Evolutionary conservation across 1,140 invertebrate species (phyloP).

Genomic region (Chironomus striatipennis): DNA sequence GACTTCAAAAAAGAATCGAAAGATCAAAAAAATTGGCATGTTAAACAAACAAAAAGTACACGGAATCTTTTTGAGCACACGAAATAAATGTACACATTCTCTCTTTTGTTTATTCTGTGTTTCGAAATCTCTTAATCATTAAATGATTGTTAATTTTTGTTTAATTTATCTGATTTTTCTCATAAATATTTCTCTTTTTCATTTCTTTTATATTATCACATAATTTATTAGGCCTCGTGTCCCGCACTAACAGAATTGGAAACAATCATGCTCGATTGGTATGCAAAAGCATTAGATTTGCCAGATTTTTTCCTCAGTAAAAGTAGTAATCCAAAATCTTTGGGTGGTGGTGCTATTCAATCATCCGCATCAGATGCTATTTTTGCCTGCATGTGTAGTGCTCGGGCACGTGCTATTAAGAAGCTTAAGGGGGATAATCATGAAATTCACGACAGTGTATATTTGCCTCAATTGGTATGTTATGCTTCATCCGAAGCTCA

Average conservation of each 20-base stretch:
- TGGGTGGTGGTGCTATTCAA: conserved; percentile 70
- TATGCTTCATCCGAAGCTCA: conserved; percentile 75
- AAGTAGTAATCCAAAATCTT: conserved; percentile 42
- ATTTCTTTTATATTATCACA: conserved; percentile 28
- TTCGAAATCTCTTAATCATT: neutral
- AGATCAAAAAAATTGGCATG: no score
- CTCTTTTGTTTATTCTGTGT: no score
- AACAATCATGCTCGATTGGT: conserved; percentile 62
- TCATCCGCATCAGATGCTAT: conserved; percentile 81
- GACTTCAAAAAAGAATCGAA: no score
- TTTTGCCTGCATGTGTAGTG: conserved; percentile 73
- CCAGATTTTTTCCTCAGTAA: conserved; percentile 46
- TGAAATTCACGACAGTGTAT: conserved; percentile 51
- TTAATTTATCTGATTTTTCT: conserved; percentile 19
- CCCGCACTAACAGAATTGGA: conserved; percentile 80
- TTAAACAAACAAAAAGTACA: neutral
- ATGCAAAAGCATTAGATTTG: conserved; percentile 48
- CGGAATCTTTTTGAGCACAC: neutral
- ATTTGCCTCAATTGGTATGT: conserved; percentile 79
- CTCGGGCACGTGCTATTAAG: conserved; percentile 63
- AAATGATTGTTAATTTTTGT: conserved; percentile 24
- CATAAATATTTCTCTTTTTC: conserved; percentile 15
- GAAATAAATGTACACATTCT: neutral
- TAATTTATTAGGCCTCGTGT: conserved; percentile 50
- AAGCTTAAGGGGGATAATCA: conserved; percentile 46